phyloP scores from a whole-genome alignment of 2,113 vertebrate genomes.

The Motacilla alba region DNA sequence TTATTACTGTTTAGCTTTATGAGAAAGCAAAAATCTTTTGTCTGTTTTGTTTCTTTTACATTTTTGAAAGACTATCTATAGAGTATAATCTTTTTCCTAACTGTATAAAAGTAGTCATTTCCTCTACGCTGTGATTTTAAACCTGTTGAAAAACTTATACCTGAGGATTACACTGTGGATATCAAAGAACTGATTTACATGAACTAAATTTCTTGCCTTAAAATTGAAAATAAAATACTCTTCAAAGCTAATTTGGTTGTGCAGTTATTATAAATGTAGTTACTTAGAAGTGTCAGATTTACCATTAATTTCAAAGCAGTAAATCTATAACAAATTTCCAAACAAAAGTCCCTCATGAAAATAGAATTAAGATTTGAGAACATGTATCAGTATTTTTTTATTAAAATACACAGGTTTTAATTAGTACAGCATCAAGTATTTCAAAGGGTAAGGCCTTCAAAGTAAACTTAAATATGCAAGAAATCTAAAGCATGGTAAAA shows the following conservation, averaged over 20 bases:
- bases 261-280: neutral
- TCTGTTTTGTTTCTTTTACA: neutral
- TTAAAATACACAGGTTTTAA: neutral
- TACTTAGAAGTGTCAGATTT: neutral
- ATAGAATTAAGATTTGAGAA: neutral
- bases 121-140: neutral
- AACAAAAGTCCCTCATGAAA: neutral
- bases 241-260: neutral
- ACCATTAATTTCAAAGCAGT: neutral
- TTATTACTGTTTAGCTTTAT: constrained; percentile 18
- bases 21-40: constrained; percentile 11
- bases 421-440: neutral
- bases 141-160: neutral
- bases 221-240: neutral
- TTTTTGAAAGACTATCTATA: neutral
- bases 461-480: neutral
- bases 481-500: neutral
- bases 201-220: neutral
- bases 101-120: constrained; percentile 1
- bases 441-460: neutral
- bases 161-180: neutral
- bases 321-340: neutral
- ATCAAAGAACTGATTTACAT: neutral
- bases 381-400: neutral
- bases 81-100: neutral